Evolutionary conservation across 37 sponge, comb jelly and placozoan species (phyloP).

Genomic region (Corticium candelabrum): DNA sequence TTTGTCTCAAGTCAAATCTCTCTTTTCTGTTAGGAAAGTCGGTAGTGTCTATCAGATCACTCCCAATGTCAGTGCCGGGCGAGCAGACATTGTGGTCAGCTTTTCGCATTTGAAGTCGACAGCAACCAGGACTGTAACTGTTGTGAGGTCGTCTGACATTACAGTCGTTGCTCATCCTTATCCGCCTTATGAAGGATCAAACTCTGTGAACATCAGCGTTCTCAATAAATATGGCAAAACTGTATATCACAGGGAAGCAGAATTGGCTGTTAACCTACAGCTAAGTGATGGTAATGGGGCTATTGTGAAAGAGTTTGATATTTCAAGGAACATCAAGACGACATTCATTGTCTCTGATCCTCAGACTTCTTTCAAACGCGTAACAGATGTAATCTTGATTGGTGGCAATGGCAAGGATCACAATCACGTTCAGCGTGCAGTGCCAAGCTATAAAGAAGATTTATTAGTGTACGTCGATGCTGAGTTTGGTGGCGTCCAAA

Average conservation of each 20-base stretch:
- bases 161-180: background rate
- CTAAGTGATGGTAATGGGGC: constrained; percentile 22
- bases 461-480: constrained; percentile 7
- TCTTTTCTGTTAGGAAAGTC: background rate
- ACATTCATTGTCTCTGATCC: background rate
- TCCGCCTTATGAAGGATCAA: background rate
- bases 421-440: background rate
- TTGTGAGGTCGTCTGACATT: background rate
- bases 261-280: constrained; percentile 6
- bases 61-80: background rate
- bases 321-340: background rate
- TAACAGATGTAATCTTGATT: background rate
- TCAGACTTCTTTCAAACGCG: background rate
- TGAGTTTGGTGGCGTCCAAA: background rate
- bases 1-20: background rate
- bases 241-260: constrained; percentile 19
- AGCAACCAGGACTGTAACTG: background rate
- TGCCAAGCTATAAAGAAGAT: background rate
- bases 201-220: background rate
- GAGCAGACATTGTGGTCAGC: background rate
- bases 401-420: background rate
- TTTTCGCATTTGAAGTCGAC: background rate
- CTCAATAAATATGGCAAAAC: constrained; percentile 5
- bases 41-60: background rate
- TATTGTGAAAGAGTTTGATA: background rate